phyloP scores from a whole-genome alignment of 1,140 invertebrate genomes.

The Eupristina koningsbergeri region DNA sequence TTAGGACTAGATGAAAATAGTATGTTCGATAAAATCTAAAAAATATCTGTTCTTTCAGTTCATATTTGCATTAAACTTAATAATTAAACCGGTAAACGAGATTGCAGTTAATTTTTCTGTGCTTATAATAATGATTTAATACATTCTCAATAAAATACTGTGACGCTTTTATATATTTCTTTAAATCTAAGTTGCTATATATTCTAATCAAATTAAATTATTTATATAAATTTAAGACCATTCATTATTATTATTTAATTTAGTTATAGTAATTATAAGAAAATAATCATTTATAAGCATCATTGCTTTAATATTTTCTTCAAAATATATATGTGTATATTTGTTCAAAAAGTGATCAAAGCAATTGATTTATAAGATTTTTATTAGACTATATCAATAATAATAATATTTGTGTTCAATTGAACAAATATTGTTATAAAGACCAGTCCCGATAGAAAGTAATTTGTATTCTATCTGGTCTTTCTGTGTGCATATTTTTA shows the following conservation, averaged over 20 bases:
- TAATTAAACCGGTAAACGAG: neutral
- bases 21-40: neutral
- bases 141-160: neutral
- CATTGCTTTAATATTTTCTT: neutral
- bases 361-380: neutral
- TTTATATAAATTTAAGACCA: neutral
- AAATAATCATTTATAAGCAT: neutral
- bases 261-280: neutral
- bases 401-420: neutral
- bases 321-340: no score
- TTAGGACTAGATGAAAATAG: neutral
- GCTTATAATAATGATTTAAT: neutral
- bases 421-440: neutral
- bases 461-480: neutral
- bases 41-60: neutral
- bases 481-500: neutral
- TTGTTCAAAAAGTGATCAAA: neutral
- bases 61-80: neutral
- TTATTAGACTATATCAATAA: no score
- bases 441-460: neutral
- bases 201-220: neutral
- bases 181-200: neutral
- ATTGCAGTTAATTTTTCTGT: neutral
- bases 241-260: neutral
- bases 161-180: neutral